Evolutionary conservation across 1,140 invertebrate genomes (phyloP).

Genomic region (Listronotus oregonensis): DNA sequence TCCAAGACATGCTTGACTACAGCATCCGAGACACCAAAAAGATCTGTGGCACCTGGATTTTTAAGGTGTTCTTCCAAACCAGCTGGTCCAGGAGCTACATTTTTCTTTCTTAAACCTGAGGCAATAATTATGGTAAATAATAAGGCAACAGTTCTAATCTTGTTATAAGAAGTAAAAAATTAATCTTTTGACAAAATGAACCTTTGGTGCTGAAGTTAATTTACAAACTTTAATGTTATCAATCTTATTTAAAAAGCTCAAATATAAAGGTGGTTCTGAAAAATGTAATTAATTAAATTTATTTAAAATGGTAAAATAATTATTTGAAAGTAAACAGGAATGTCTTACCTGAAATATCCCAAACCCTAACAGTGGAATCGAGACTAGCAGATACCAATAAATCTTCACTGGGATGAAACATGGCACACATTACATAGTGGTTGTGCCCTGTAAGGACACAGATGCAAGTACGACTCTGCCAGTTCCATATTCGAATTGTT

Average conservation of each 20-base stretch:
- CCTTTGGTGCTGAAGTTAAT: too few species aligned
- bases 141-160: too few species aligned
- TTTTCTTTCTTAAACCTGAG: conserved; percentile 90
- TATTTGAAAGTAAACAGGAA: background rate
- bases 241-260: too few species aligned
- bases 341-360: conserved; percentile 89
- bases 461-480: conserved; percentile 98
- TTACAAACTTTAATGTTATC: too few species aligned
- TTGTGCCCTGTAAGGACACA: conserved; percentile 97
- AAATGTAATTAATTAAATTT: too few species aligned
- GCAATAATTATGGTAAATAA: too few species aligned
- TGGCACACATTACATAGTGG: conserved; percentile 99
- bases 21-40: conserved; percentile 97
- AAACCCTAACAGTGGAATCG: conserved; percentile 97
- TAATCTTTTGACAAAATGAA: too few species aligned
- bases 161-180: too few species aligned
- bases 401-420: conserved; percentile 97
- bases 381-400: conserved; percentile 96
- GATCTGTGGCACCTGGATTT: conserved; percentile 87
- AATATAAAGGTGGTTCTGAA: too few species aligned
- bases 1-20: conserved; percentile 98
- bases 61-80: conserved; percentile 89
- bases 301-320: conserved; percentile 8
- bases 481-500: conserved; percentile 99
- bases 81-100: conserved; percentile 91